Percentiles rank a stretch among this genome's conserved stretches.
phyloP scores from a whole-genome alignment of 2,113 vertebrate genomes.

The Anthoscopus minutus region DNA sequence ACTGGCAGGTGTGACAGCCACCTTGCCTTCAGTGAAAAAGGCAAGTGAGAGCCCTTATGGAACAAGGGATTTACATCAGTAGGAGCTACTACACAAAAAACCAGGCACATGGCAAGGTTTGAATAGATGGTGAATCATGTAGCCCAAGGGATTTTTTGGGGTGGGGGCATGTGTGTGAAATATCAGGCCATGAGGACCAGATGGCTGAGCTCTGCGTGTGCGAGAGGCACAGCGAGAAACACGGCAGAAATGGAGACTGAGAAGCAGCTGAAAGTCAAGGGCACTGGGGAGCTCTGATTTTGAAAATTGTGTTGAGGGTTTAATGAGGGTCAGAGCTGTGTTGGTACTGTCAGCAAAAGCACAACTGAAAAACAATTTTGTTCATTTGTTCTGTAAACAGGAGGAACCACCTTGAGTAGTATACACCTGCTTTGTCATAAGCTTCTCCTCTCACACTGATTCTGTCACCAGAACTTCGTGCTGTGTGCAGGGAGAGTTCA shows the following conservation, averaged over 20 bases:
- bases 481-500: background rate
- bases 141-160: slow-evolving; percentile 27
- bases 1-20: slow-evolving; percentile 39
- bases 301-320: background rate
- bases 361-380: background rate
- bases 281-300: background rate
- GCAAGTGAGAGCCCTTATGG: slow-evolving; percentile 33
- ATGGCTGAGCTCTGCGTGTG: slow-evolving; percentile 41
- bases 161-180: slow-evolving; percentile 27
- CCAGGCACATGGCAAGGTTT: slow-evolving; percentile 28
- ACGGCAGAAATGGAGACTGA: background rate
- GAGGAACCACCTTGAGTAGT: background rate
- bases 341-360: background rate
- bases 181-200: slow-evolving; percentile 23
- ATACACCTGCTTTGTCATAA: background rate
- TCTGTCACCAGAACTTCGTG: background rate
- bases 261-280: slow-evolving; percentile 25
- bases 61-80: slow-evolving; percentile 43
- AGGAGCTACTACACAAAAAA: slow-evolving; percentile 32
- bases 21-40: slow-evolving; percentile 41
- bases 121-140: slow-evolving; percentile 58
- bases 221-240: background rate
- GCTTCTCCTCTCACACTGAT: background rate
- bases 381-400: background rate
- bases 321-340: background rate